Evolutionary conservation across 2,888 invertebrate genomes (phyloP), one percentile per base, ranked within the genome.

Genomic region (Platypus cylindrus): DNA sequence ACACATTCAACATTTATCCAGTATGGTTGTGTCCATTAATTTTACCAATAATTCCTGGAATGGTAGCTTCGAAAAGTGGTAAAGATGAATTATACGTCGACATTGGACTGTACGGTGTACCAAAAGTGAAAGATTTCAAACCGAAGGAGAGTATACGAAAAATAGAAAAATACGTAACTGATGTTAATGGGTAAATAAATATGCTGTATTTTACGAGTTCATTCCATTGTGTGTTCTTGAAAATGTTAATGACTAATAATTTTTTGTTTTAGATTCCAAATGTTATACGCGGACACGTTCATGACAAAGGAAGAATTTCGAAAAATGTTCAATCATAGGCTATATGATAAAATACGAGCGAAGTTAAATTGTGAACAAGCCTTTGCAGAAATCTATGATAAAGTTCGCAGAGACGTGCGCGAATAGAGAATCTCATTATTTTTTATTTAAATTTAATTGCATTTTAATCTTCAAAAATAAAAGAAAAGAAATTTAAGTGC

Each of bases 201-300:
- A n/a, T n/a, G n/a, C n/a, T n/a, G n/a, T n/a, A n/a, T n/a, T n/a
- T n/a, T n/a, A n/a, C n/a, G n/a, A n/a, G 9, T 20, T 20, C 9
- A 20, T 9, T 20, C 20, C 20, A 7, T 20, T 9, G 20, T 20
- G 20, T 20, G 20, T 20, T 20, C 20, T 20, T 20, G 20, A 20
- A 20, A 20, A 9, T 20, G 20, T 7, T 20, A 20, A 9, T 20
- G 9, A 20, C 5, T 20, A 20, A 20, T 20, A 20, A 7, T 20
- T 20, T 20, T 20, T 7, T 20, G 5, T 20, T 20, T 20, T 20
- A 75, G 75, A 7, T 84, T 78, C 59, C 84, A 86, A 62, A 86
- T 86, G 85, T 60, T 86, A 20, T 86, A 85, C 56, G 84, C 83
- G 0, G 85, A 86, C 53, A 81, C 81, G 0, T 84, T 75, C 60